Percentiles rank a stretch among this genome's conserved stretches.
Evolutionary conservation across 2,797 vertebrate genomes (phyloP).

Genomic region (Phoebastria nigripes): DNA sequence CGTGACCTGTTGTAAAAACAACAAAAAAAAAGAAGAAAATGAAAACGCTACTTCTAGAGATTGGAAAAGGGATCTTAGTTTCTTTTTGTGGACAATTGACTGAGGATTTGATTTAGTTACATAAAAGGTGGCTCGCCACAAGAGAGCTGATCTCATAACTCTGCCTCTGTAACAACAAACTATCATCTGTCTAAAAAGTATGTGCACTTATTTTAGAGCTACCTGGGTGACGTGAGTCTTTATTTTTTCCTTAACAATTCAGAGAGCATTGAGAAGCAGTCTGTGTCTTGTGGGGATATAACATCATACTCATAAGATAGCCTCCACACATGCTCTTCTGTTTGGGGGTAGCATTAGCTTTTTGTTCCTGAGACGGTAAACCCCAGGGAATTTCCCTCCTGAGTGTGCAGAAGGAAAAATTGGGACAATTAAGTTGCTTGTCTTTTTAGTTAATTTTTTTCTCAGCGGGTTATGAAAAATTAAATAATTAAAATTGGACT

Average conservation of each 20-base stretch:
- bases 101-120: background rate
- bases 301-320: background rate
- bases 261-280: background rate
- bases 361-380: background rate
- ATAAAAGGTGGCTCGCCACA: background rate
- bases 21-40: background rate
- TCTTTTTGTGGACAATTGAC: fast-evolving
- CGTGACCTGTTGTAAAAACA: background rate
- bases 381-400: background rate
- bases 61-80: background rate
- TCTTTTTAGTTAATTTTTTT: background rate
- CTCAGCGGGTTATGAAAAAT: background rate
- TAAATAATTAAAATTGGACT: slow-evolving; percentile 34
- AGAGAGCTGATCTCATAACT: background rate
- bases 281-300: background rate
- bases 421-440: background rate
- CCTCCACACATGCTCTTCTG: background rate
- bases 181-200: background rate
- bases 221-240: background rate
- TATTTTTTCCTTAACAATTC: background rate
- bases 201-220: background rate
- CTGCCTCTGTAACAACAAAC: background rate
- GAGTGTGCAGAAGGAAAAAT: background rate
- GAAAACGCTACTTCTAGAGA: background rate
- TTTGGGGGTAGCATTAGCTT: background rate